Percentiles rank a stretch among this genome's conserved stretches.
phyloP scores from a whole-genome alignment of 2,113 vertebrate species.

The Cebidichthys violaceus region DNA sequence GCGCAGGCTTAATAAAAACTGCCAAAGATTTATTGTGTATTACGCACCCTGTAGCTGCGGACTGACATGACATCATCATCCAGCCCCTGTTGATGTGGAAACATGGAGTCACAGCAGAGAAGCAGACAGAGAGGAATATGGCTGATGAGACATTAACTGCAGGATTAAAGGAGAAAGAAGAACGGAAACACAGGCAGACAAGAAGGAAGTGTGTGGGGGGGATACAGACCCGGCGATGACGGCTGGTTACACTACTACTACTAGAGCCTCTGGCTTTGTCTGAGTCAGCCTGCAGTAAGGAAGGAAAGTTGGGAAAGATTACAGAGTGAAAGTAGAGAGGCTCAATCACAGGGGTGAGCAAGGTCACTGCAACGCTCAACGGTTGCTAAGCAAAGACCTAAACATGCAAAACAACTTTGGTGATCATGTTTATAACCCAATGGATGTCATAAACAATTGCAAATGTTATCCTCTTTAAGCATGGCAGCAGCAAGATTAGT shows the following conservation, averaged over 20 bases:
- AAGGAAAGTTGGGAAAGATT: constrained; percentile 72
- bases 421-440: constrained; percentile 47
- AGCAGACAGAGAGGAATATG: constrained; percentile 51
- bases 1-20: constrained; percentile 16
- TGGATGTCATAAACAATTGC: constrained; percentile 36
- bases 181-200: constrained; percentile 44
- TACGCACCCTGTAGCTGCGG: constrained; percentile 86
- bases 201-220: constrained; percentile 46
- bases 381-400: constrained; percentile 47
- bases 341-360: constrained; percentile 14
- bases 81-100: constrained; percentile 80
- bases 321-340: constrained; percentile 58
- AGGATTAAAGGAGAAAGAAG: constrained; percentile 48
- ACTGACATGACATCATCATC: constrained; percentile 82
- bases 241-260: constrained; percentile 82
- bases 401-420: constrained; percentile 54
- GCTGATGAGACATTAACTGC: constrained; percentile 54
- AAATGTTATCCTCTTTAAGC: constrained; percentile 28
- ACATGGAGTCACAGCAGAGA: constrained; percentile 61
- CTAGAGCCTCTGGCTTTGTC: constrained; percentile 90
- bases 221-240: constrained; percentile 91
- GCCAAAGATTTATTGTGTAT: constrained; percentile 52
- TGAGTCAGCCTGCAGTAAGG: constrained; percentile 90
- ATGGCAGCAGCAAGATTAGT: constrained; percentile 21
- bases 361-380: constrained; percentile 33